phyloP scores from a whole-genome alignment of 2,113 vertebrate species.

The Struthio camelus region DNA sequence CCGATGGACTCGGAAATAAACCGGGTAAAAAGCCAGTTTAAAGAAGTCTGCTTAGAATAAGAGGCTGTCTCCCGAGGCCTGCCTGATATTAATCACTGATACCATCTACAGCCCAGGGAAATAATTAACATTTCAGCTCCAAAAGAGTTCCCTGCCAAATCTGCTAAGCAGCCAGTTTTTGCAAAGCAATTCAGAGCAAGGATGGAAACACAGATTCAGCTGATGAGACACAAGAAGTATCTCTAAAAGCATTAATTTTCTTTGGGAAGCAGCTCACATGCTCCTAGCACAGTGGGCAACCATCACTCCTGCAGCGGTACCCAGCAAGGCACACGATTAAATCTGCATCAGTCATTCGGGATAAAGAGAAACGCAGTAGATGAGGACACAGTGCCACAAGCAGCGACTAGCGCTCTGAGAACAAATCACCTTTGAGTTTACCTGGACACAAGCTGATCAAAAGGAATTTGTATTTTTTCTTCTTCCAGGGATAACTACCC shows the following conservation, averaged over 20 bases:
- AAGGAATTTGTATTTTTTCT: not conserved
- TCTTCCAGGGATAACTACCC: not conserved
- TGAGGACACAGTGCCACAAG: not conserved
- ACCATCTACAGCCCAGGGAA: not conserved
- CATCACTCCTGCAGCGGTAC: constrained; percentile 20
- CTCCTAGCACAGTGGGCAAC: constrained; percentile 39
- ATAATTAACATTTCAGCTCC: constrained; percentile 26
- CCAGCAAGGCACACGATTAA: constrained; percentile 30
- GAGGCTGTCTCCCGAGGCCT: not conserved
- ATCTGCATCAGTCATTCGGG: constrained; percentile 1
- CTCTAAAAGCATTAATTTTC: constrained; percentile 49
- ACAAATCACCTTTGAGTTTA: not conserved
- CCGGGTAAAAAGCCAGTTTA: not conserved
- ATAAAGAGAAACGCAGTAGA: not conserved
- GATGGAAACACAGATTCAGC: constrained; percentile 34
- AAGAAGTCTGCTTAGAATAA: not conserved
- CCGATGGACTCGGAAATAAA: not conserved
- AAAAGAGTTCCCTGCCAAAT: not conserved
- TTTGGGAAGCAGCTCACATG: constrained; percentile 53
- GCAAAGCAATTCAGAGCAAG: constrained; percentile 20
- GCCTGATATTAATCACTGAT: not conserved
- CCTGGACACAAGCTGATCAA: not conserved
- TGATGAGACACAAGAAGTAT: constrained; percentile 38
- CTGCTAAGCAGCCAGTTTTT: constrained; percentile 50
- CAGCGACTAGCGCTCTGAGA: not conserved